phyloP scores from a whole-genome alignment of 2,113 vertebrate species.

The Barbus barbus region DNA sequence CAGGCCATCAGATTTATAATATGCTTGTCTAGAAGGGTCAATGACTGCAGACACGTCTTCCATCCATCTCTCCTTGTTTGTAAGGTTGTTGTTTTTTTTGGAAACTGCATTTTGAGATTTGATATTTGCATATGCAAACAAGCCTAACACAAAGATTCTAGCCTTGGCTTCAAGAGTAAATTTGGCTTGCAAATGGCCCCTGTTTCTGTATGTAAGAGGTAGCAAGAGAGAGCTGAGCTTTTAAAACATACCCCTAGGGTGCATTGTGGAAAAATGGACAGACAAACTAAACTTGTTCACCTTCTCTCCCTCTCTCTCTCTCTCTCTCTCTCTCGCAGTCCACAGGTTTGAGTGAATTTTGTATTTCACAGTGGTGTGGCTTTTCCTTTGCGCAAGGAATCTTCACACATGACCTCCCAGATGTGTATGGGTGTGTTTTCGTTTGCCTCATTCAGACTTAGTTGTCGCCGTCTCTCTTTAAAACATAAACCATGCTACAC shows the following conservation, averaged over 20 bases:
- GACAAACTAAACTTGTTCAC: slow-evolving; percentile 16
- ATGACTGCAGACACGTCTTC: background rate
- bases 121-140: slow-evolving; percentile 45
- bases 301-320: background rate
- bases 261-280: background rate
- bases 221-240: slow-evolving; percentile 61
- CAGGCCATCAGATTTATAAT: no score
- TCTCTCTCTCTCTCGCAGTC: background rate
- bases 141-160: slow-evolving; percentile 55
- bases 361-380: background rate
- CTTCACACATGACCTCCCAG: background rate
- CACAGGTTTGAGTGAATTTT: slow-evolving; percentile 13
- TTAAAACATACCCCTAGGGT: background rate
- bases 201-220: slow-evolving; percentile 52
- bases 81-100: background rate
- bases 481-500: slow-evolving; percentile 1
- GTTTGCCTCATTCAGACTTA: background rate
- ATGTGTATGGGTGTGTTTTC: background rate
- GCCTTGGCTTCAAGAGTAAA: slow-evolving; percentile 64
- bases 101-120: slow-evolving; percentile 19
- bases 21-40: background rate
- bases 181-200: slow-evolving; percentile 50
- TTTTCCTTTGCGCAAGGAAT: slow-evolving; percentile 3
- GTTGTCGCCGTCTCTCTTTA: background rate
- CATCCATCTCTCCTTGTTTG: background rate